Evolutionary conservation across 2,113 vertebrate species (phyloP), one percentile per base, ranked within the genome.

Genomic region (Syrmaticus mikado): DNA sequence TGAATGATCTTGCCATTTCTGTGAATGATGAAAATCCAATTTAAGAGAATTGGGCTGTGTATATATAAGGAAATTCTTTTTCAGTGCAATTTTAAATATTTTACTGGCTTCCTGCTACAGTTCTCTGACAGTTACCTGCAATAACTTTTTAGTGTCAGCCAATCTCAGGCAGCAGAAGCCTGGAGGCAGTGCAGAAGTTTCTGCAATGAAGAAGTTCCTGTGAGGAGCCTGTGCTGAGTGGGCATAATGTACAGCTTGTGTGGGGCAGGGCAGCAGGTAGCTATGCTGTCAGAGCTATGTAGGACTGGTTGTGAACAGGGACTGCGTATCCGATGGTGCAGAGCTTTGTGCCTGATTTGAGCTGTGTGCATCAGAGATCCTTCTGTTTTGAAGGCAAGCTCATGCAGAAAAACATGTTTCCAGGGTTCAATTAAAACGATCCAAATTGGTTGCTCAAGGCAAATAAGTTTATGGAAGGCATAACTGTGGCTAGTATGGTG

Each of bases 161-260:
- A 28, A 6, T 79, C 85, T 25, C 30, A 60, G 41, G 66, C n/a
- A 34, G 24, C 32, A 30, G 75, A 92, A 82, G 36, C 25, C 55
- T 76, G 20, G 58, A 53, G 45, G 15, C 40, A 43, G 3, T 30
- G 40, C 76, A 43, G 17, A 18, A 40, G 11, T 53, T 77, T 22
- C 38, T 55, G 8, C 6, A 30, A 61, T 36, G 27, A 40, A 66
- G 27, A 34, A 70, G 48, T 28, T 72, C 4, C 13, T 19, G 48
- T 48, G 24, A 40, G 6, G 21, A 41, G 19, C 20, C 11, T 1
- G 0, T 3, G 12, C 1, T 1, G 14, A 43, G 32, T 41, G n/a
- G 57, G 18, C 55, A 38, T n/a, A 27, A 27, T 3, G 30, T 3
- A 11, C 27, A 43, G 17, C 60, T 20, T 7, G 5, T n/a, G 18